Evolutionary conservation across 2,797 vertebrate genomes (phyloP), one percentile per base, ranked within the genome.

Genomic region (Chelon auratus): DNA sequence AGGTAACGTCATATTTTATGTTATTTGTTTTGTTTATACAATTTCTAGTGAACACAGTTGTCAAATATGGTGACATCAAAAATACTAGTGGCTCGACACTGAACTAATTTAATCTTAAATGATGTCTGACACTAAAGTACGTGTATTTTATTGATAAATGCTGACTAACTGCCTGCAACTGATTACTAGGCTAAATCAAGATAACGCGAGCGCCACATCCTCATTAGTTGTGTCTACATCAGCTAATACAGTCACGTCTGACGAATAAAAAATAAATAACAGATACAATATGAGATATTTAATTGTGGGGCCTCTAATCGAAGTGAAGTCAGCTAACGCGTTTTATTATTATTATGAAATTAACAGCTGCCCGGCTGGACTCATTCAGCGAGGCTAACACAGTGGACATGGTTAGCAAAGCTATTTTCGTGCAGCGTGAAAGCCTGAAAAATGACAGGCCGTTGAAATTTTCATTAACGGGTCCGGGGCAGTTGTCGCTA

Each of bases 321-420:
- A 17, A 48, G 20, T 39, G 43, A 15, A 8, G 17, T n/a, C 43
- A 17, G 43, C 43, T 45, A 45, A 45, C 43, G 15, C 43, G 4
- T 26, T 26, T 26, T 26, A 26, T 26, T 26, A 3, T 26, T 26
- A 26, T 26, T 26, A 26, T 26, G 24, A 26, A 26, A 26, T 26
- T 26, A 26, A 45, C 30, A 33, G 39, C 17, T 26, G 51, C 2
- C 6, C 4, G 58, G 60, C 69, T 74, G 62, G 11, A 36, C 52
- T 75, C 66, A 42, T 43, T 53, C 51, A 72, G 18, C 22, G 52
- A 62, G 20, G 66, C 62, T 83, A 72, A 48, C 43, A 40, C 47
- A 14, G 61, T 10, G 11, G 10, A 33, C 50, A 30, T 2, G 14
- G 56, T 63, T 53, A 89, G 74, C 72, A 60, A 30, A 37, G 78